Base-by-base conservation (phyloP, 2,113 vertebrate species). In the Tyto alba region DNA sequence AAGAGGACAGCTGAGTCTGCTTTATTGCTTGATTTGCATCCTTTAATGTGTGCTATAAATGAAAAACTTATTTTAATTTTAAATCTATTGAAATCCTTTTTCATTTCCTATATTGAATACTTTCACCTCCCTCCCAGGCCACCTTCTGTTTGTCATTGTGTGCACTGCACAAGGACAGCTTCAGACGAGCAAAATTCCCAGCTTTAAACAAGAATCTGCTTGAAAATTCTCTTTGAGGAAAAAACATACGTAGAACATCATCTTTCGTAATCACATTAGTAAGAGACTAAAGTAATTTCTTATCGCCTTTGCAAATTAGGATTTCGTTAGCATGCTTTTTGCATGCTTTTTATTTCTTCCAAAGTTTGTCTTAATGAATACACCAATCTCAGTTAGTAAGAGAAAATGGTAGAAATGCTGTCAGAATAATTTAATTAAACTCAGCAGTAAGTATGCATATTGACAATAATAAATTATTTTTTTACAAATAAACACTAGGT, bases 141-240 rank as follows among this genome's bases (percentile, higher is more conserved):
- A 19, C 60, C 57, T 92, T 96, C 77, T 86, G 47, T 94, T 94
- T 98, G 96, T 97, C 96, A 95, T 95, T 97, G 96, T 91, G 75
- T 71, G 48, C 53, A 18, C 53, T 87, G 89, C 80, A 82, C 95
- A 98, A 98, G 97, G 97, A 81, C 96, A 94, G 80, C 90, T 97
- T 98, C 97, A 97, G 94, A 97, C 15, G 22, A 95, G 89, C 83
- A 96, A 41, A 71, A 64, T 56, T 89, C 75, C 75, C 48, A 90
- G 92, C 95, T 96, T 97, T 96, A 96, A 97, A 97, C 79, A 83
- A 77, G 81, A 76, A 62, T 64, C 88, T 95, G 45, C 84, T 97
- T 95, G 50, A 94, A 96, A 95, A 95, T 96, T 94, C 94, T 93
- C 82, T 97, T 97, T 98, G 93, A 96, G 94, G 82, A 88, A 90